These are phyloP conservation scores for Archocentrus centrarchus DNA, from an alignment of 2,113 vertebrate species.

Conservation along the genomic window DNA sequence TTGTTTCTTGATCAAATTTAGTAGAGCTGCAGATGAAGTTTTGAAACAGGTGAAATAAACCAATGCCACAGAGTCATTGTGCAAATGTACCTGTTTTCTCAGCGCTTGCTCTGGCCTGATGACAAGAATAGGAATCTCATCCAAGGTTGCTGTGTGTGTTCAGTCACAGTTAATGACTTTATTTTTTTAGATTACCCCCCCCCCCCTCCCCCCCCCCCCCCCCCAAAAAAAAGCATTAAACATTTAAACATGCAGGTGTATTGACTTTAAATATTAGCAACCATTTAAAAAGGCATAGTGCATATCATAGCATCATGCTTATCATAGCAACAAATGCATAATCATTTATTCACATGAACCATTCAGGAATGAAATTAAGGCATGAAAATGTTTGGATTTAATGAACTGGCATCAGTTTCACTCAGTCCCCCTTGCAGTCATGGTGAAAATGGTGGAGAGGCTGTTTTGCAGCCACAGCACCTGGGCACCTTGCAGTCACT, in stretches of 20 bases:
- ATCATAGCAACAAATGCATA: neutral
- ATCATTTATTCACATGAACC: neutral
- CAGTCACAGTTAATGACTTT: neutral
- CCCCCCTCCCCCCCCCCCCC: too few relatives aligned
- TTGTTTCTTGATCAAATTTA: conserved; percentile 3
- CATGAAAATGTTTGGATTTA: neutral
- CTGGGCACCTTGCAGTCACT: too few relatives aligned
- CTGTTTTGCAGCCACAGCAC: too few relatives aligned
- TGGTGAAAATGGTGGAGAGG: neutral
- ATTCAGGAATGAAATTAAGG: neutral
- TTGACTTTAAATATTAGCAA: neutral
- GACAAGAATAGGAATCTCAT: neutral
- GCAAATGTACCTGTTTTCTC: too few relatives aligned
- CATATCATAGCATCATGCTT: neutral
- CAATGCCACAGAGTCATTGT: neutral
- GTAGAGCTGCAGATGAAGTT: neutral
- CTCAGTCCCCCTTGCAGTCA: neutral
- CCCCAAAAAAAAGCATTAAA: neutral
- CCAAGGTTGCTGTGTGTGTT: neutral
- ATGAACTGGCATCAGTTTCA: neutral
- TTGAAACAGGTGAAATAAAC: neutral
- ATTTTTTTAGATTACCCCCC: neutral
- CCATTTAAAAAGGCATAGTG: neutral
- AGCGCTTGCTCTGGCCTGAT: neutral
- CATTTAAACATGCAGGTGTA: neutral